These are phyloP conservation scores for Stigmatopora nigra DNA, from an alignment of 2,113 vertebrate species.

Conservation along the genomic window DNA sequence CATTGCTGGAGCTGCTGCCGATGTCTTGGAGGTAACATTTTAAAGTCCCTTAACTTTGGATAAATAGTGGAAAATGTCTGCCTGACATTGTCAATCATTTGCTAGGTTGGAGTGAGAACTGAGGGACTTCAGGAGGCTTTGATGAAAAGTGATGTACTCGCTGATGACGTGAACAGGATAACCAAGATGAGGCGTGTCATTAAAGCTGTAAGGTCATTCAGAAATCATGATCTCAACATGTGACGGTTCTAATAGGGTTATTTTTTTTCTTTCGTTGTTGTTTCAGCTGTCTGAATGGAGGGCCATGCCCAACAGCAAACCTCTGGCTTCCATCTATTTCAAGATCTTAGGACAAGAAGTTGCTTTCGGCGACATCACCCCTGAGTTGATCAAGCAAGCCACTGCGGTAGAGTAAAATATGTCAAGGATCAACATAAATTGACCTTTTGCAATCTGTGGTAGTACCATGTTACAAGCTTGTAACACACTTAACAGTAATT, in stretches of 20 bases:
- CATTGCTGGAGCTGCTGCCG: constrained; percentile 69
- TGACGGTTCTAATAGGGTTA: neutral
- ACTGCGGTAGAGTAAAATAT: constrained; percentile 59
- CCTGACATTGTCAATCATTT: constrained; percentile 6
- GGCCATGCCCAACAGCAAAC: constrained; percentile 50
- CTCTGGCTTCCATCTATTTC: constrained; percentile 65
- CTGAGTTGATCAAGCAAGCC: constrained; percentile 59
- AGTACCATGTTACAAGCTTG: neutral
- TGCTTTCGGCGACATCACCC: constrained; percentile 65
- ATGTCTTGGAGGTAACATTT: constrained; percentile 73
- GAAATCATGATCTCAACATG: neutral
- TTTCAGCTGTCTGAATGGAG: constrained; percentile 71
- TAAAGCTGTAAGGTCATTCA: constrained; percentile 61
- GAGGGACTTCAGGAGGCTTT: constrained; percentile 76
- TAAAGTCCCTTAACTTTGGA: neutral
- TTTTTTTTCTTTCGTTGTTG: constrained; percentile 6
- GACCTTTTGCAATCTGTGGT: neutral
- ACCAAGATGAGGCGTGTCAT: constrained; percentile 75
- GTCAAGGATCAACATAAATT: neutral
- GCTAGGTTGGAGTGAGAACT: constrained; percentile 69
- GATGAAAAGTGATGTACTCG: constrained; percentile 54
- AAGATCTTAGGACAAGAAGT: constrained; percentile 78
- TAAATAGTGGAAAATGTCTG: neutral
- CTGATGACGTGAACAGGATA: constrained; percentile 62
- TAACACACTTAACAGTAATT: neutral